phyloP scores from a whole-genome alignment of 2,113 vertebrate species.

The Henicopernis longicauda region DNA sequence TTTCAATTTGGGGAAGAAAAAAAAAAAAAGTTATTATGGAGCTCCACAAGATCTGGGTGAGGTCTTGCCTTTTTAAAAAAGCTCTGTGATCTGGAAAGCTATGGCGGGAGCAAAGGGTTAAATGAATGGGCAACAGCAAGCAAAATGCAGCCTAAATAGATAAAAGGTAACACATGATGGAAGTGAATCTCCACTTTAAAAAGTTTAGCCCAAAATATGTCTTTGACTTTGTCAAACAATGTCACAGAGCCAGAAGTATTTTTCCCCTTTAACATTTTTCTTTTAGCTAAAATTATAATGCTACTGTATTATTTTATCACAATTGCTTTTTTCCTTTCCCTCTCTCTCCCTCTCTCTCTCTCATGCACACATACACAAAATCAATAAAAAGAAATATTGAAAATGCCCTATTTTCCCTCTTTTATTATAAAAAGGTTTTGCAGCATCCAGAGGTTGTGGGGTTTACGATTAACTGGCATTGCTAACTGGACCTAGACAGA shows the following conservation, averaged over 20 bases:
- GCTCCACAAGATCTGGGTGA: background rate
- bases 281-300: background rate
- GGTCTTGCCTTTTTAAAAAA: background rate
- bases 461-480: background rate
- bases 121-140: background rate
- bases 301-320: background rate
- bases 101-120: background rate
- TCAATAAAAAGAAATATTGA: conserved; percentile 33
- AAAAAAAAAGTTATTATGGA: background rate
- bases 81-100: background rate
- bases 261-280: background rate
- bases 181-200: background rate
- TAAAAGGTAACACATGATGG: background rate
- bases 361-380: background rate
- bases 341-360: background rate
- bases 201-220: background rate
- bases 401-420: background rate
- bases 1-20: background rate
- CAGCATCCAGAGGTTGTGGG: background rate
- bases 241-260: background rate
- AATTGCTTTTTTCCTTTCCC: background rate
- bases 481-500: background rate
- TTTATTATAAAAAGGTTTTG: background rate
- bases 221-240: background rate
- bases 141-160: background rate